These are phyloP conservation scores for Corythornis leucogaster DNA, from an alignment of 2,797 vertebrate genomes.

Conservation along the genomic window DNA sequence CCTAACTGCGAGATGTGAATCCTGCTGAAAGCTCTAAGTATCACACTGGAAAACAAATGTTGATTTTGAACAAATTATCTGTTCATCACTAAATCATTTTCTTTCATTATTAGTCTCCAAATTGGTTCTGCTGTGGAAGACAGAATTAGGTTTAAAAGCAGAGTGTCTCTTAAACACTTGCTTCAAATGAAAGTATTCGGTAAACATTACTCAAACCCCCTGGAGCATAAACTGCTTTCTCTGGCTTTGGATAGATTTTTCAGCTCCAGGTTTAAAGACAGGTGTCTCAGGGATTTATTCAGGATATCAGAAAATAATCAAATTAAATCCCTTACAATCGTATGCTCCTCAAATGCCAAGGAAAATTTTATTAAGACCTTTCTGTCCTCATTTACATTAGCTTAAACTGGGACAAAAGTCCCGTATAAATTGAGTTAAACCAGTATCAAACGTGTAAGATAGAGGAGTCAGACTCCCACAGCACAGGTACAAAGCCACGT, in stretches of 20 bases:
- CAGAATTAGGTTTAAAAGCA: slow-evolving; percentile 56
- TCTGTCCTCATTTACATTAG: not conserved
- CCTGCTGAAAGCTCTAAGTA: slow-evolving; percentile 35
- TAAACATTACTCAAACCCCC: slow-evolving; percentile 45
- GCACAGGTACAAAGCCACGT: not conserved
- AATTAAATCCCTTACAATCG: not conserved
- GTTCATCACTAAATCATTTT: slow-evolving; percentile 62
- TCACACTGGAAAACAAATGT: slow-evolving; percentile 62
- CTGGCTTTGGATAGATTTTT: slow-evolving; percentile 44
- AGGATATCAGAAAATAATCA: slow-evolving; percentile 39
- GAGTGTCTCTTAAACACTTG: slow-evolving; percentile 14
- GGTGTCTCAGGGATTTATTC: slow-evolving; percentile 19
- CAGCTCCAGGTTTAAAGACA: slow-evolving; percentile 16
- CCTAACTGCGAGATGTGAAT: slow-evolving; percentile 11
- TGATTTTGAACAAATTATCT: slow-evolving; percentile 59
- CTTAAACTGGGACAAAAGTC: not conserved
- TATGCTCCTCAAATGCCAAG: not conserved
- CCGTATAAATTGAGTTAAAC: not conserved
- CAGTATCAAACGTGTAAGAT: fast-evolving
- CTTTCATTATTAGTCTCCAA: slow-evolving; percentile 58
- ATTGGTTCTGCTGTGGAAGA: slow-evolving; percentile 62
- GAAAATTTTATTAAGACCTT: not conserved
- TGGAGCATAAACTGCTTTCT: slow-evolving; percentile 30
- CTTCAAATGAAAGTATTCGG: slow-evolving; percentile 38
- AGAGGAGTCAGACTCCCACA: not conserved